Conservation (phyloP, 2,888 invertebrate genomes). For the Diarsia dahlii region DNA sequence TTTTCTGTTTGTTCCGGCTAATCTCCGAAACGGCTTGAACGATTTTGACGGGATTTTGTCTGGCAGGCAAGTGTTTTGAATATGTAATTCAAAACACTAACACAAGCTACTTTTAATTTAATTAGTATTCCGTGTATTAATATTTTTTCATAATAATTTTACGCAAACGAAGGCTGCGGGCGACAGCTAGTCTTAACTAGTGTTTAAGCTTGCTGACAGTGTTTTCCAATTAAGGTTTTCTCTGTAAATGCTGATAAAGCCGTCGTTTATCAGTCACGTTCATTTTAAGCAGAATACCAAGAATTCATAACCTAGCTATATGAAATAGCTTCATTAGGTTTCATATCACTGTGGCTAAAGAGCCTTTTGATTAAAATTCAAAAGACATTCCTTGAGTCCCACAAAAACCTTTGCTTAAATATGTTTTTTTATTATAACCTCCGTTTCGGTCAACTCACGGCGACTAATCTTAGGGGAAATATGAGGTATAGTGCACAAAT, state of each 20-base stretch:
- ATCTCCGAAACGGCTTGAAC: too few species aligned
- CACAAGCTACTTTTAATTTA: too few species aligned
- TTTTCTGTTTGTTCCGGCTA: too few species aligned
- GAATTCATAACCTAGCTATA: conserved; percentile 18
- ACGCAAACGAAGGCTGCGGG: too few species aligned
- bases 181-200: not conserved
- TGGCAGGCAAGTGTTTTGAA: too few species aligned
- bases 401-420: not conserved
- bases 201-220: not conserved
- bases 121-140: too few species aligned
- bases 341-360: conserved; percentile 14
- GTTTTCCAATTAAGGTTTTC: conserved; percentile 8
- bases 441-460: not conserved
- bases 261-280: conserved; percentile 2
- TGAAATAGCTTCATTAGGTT: conserved; percentile 29
- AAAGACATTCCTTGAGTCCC: not conserved
- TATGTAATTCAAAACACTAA: too few species aligned
- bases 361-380: conserved; percentile 20
- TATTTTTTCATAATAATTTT: too few species aligned
- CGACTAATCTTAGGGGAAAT: not conserved
- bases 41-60: too few species aligned
- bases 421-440: not conserved
- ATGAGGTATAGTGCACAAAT: too few species aligned
- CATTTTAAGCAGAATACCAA: conserved; percentile 10
- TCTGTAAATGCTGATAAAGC: conserved; percentile 3